A percentile compares a stretch with the other conserved stretches of the same genome.
These are phyloP conservation scores for Drosophila neonasuta DNA, from an alignment of 2,888 invertebrate species.

Conservation along the genomic window DNA sequence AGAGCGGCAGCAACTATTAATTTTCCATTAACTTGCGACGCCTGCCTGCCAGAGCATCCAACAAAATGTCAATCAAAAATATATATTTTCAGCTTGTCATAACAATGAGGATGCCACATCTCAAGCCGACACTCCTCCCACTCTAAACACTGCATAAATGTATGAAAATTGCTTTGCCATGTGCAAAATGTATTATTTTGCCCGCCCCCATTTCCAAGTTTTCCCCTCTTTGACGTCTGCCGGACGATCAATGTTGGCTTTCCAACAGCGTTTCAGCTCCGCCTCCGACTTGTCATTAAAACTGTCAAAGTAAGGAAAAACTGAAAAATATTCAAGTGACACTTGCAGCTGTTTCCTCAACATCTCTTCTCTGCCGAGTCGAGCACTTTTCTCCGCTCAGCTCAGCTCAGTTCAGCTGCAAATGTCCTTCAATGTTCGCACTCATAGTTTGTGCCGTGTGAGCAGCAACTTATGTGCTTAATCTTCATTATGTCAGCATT, in stretches of 20 bases:
- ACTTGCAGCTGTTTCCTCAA: conserved; percentile 61
- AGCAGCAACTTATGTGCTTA: conserved; percentile 29
- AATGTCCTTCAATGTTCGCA: conserved; percentile 28
- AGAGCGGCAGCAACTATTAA: conserved; percentile 53
- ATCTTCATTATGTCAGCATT: conserved; percentile 25
- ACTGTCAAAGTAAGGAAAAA: conserved; percentile 51
- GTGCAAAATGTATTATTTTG: conserved; percentile 37
- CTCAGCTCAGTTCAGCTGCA: conserved; percentile 22
- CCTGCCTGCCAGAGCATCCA: conserved; percentile 11
- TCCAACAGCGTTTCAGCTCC: conserved; percentile 3
- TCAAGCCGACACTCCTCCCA: neutral
- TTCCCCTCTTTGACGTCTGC: neutral
- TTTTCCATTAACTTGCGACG: conserved; percentile 52
- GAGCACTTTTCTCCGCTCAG: conserved; percentile 11
- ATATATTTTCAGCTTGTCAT: conserved; percentile 55
- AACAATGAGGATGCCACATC: conserved; percentile 47
- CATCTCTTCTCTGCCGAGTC: conserved; percentile 27
- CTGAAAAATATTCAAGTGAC: conserved; percentile 55
- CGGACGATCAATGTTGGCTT: conserved; percentile 33
- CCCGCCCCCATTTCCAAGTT: neutral
- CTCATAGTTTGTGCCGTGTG: conserved; percentile 30
- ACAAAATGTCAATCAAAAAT: conserved; percentile 59
- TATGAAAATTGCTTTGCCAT: conserved; percentile 47
- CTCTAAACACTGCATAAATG: conserved; percentile 33
- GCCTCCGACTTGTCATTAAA: conserved; percentile 49